Conservation (phyloP, 2,888 invertebrate genomes). For the Chrysolina oricalcia region DNA sequence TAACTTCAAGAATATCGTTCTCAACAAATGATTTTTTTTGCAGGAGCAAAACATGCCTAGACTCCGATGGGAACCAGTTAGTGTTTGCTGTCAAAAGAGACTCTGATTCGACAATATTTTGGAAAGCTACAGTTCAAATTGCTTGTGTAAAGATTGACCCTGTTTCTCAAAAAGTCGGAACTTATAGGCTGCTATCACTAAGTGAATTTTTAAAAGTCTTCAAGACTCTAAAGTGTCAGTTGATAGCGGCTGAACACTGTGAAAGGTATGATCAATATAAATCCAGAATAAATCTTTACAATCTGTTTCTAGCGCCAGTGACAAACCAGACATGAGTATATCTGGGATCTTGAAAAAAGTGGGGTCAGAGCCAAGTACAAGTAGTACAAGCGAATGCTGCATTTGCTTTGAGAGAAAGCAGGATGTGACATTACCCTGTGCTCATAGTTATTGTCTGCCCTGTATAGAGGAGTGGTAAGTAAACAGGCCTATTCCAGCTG, state of each 20-base stretch:
- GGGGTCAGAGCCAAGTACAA: slow-evolving; percentile 58
- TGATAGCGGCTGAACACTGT: slow-evolving; percentile 66
- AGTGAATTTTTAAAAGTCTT: slow-evolving; percentile 79
- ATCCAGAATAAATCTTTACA: background rate
- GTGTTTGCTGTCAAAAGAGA: slow-evolving; percentile 80
- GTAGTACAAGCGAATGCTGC: slow-evolving; percentile 75
- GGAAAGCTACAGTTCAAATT: slow-evolving; percentile 81
- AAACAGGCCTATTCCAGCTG: background rate
- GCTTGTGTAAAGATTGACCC: slow-evolving; percentile 78
- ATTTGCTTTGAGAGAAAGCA: slow-evolving; percentile 83
- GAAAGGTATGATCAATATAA: slow-evolving; percentile 51
- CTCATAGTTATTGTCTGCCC: slow-evolving; percentile 80
- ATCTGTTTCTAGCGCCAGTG: slow-evolving; percentile 37
- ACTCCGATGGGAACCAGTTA: slow-evolving; percentile 77
- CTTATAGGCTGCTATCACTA: slow-evolving; percentile 76
- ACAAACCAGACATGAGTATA: slow-evolving; percentile 62
- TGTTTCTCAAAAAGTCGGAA: slow-evolving; percentile 73
- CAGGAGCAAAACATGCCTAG: slow-evolving; percentile 77
- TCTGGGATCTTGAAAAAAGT: slow-evolving; percentile 68
- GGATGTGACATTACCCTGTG: slow-evolving; percentile 80
- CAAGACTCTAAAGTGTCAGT: slow-evolving; percentile 74
- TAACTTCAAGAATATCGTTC: too few species aligned
- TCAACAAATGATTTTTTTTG: slow-evolving; percentile 31
- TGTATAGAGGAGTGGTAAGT: slow-evolving; percentile 83
- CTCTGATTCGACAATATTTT: slow-evolving; percentile 77